Evolutionary conservation across 1,140 invertebrate genomes (phyloP).

Genomic region (Formica selysi): DNA sequence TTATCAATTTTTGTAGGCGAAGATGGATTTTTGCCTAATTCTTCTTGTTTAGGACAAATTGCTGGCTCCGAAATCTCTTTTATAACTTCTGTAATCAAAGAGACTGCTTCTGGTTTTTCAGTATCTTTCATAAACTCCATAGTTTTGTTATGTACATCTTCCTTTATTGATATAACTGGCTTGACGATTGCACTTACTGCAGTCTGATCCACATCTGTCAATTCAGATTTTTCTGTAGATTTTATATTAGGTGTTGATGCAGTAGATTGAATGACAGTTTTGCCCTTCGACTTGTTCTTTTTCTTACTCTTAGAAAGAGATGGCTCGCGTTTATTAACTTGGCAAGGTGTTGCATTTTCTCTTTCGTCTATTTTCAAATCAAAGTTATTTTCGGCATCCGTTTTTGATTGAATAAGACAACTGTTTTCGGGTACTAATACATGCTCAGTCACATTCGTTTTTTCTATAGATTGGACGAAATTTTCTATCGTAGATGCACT

Average conservation of each 20-base stretch:
- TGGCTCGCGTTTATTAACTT: background rate
- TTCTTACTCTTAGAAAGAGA: conserved; percentile 31
- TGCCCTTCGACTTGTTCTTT: conserved; percentile 59
- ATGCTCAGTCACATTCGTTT: background rate
- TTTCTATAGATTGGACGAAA: background rate
- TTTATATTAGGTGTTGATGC: background rate
- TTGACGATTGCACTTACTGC: background rate
- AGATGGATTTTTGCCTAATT: background rate
- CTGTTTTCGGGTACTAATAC: background rate
- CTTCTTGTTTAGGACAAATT: conserved; percentile 19
- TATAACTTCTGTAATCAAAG: background rate
- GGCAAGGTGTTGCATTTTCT: background rate
- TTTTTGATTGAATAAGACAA: background rate
- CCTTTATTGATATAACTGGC: background rate
- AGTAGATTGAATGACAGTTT: conserved; percentile 29
- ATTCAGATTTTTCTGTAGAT: conserved; percentile 28
- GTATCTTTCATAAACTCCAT: background rate
- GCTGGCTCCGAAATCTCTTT: conserved; percentile 1
- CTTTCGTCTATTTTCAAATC: background rate
- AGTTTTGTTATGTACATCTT: background rate
- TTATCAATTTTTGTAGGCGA: background rate
- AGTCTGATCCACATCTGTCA: background rate
- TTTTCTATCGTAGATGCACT: background rate
- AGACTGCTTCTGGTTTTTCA: background rate
- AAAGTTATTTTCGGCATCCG: background rate